These are phyloP conservation scores for Aplocera efformata DNA, from an alignment of 2,888 invertebrate species.

Conservation along the genomic window DNA sequence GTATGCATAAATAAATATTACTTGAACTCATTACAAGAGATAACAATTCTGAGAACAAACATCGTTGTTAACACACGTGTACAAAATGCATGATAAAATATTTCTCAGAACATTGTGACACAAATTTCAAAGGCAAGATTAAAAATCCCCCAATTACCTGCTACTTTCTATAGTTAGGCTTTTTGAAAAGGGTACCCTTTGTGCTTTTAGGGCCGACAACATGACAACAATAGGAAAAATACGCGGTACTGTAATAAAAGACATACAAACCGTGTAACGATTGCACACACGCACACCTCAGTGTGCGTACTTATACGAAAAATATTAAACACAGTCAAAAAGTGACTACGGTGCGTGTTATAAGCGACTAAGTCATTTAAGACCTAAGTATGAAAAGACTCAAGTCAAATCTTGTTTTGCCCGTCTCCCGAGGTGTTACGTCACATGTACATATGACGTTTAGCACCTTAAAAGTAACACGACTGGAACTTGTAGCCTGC, in stretches of 20 bases:
- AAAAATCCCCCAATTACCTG: conserved; percentile 22
- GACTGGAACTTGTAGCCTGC: too few relatives aligned
- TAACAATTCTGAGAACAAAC: too few relatives aligned
- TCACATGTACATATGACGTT: too few relatives aligned
- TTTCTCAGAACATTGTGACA: neutral
- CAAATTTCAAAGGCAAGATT: conserved; percentile 9
- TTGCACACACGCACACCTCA: conserved; percentile 41
- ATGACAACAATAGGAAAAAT: conserved; percentile 50
- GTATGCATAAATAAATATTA: too few relatives aligned
- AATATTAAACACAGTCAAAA: conserved; percentile 41
- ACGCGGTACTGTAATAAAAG: conserved; percentile 57
- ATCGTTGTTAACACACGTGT: too few relatives aligned
- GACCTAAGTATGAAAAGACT: too few relatives aligned
- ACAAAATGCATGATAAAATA: too few relatives aligned
- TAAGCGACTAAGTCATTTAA: conserved; percentile 3
- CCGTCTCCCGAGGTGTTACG: too few relatives aligned
- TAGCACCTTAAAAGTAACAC: too few relatives aligned
- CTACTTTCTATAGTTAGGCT: conserved; percentile 15
- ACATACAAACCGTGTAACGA: conserved; percentile 40
- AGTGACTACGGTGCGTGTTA: conserved; percentile 29
- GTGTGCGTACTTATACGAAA: conserved; percentile 25
- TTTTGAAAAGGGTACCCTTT: conserved; percentile 15
- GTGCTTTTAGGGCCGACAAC: conserved; percentile 32
- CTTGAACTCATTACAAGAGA: too few relatives aligned
- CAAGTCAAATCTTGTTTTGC: too few relatives aligned